Evolutionary conservation across 2,113 vertebrate genomes (phyloP).

Genomic region (Raphicerus campestris): DNA sequence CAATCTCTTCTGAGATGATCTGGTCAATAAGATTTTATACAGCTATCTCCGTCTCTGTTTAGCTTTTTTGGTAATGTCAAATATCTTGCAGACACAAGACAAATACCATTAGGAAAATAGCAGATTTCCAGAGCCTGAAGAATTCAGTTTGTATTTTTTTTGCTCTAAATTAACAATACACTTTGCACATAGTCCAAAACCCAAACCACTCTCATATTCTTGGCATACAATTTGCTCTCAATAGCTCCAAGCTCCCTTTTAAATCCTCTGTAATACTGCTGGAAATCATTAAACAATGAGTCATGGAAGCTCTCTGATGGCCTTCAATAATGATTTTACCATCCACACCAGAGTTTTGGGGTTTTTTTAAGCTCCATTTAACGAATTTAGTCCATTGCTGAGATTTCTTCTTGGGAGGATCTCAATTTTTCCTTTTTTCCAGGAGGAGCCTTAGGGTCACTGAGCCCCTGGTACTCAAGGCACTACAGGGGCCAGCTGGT

Average conservation of each 20-base stretch:
- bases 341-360: slow-evolving; percentile 51
- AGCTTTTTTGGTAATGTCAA: not conserved
- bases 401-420: slow-evolving; percentile 40
- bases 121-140: slow-evolving; percentile 7
- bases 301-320: slow-evolving; percentile 61
- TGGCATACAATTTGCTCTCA: slow-evolving; percentile 62
- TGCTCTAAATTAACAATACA: slow-evolving; percentile 51
- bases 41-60: slow-evolving; percentile 4
- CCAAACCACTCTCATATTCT: slow-evolving; percentile 51
- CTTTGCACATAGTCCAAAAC: slow-evolving; percentile 48
- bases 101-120: slow-evolving; percentile 57
- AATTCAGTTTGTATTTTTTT: slow-evolving; percentile 24
- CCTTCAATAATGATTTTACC: slow-evolving; percentile 67
- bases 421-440: slow-evolving; percentile 6
- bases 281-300: slow-evolving; percentile 69
- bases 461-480: slow-evolving; percentile 5
- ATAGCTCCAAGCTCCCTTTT: slow-evolving; percentile 69
- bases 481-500: not conserved
- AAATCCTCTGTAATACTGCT: slow-evolving; percentile 70
- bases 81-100: slow-evolving; percentile 41
- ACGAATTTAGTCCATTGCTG: slow-evolving; percentile 17
- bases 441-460: not conserved
- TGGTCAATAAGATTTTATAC: slow-evolving; percentile 5
- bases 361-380: slow-evolving; percentile 40
- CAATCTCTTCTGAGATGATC: not conserved